phyloP scores from a whole-genome alignment of 1,140 invertebrate genomes.

The Diorhabda elongata region DNA sequence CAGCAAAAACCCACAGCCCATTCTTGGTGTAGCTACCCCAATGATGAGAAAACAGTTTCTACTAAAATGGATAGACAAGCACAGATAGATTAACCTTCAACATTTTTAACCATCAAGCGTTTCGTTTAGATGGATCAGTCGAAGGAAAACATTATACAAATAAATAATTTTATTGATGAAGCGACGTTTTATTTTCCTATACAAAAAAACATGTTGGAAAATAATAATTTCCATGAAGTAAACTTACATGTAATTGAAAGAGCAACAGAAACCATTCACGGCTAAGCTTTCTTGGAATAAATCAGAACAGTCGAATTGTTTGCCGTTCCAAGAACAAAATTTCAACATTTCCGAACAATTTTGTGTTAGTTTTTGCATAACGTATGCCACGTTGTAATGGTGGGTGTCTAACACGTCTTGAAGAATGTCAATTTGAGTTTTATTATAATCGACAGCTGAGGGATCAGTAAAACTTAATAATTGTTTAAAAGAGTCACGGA shows the following conservation, averaged over 20 bases:
- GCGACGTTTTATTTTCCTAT: too few species aligned
- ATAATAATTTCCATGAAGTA: background rate
- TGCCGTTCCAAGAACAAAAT: constrained; percentile 30
- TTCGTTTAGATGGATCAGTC: too few species aligned
- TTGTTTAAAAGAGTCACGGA: constrained; percentile 27
- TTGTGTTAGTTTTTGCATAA: constrained; percentile 26
- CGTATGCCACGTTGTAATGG: constrained; percentile 10
- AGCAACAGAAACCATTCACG: constrained; percentile 27
- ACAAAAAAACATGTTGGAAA: too few species aligned
- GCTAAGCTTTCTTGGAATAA: constrained; percentile 23
- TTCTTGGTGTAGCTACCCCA: too few species aligned
- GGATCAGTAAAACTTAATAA: constrained; percentile 29
- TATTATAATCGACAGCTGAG: constrained; percentile 13
- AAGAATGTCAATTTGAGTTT: constrained; percentile 20
- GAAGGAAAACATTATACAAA: too few species aligned
- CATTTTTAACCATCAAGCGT: too few species aligned
- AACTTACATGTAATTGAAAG: constrained; percentile 24
- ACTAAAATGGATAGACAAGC: too few species aligned
- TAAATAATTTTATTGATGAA: too few species aligned
- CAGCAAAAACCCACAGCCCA: too few species aligned
- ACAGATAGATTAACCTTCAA: too few species aligned
- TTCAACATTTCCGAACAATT: constrained; percentile 28
- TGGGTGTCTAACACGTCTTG: constrained; percentile 20
- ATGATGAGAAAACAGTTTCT: too few species aligned
- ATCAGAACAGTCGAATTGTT: constrained; percentile 16